Evolutionary conservation across 2,797 vertebrate species (phyloP).

Genomic region (Leptatherina wallacei): DNA sequence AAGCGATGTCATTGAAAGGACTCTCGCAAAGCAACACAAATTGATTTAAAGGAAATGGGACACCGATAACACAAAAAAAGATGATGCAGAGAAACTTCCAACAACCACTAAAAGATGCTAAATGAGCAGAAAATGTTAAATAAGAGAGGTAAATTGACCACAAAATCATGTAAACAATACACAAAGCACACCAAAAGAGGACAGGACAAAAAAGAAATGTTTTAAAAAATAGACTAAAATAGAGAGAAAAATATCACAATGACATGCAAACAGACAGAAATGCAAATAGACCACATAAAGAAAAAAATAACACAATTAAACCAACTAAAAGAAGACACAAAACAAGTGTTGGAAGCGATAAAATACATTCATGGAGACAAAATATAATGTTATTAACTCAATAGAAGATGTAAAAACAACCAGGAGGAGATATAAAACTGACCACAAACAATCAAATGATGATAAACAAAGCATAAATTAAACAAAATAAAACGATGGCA

Average conservation of each 20-base stretch:
- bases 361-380: background rate
- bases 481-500: background rate
- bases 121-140: too few relatives aligned
- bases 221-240: background rate
- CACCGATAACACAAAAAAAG: too few relatives aligned
- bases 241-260: background rate
- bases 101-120: too few relatives aligned
- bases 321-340: background rate
- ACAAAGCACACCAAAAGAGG: background rate
- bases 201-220: background rate
- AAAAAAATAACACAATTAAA: background rate
- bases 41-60: too few relatives aligned
- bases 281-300: background rate
- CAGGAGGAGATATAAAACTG: background rate
- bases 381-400: too few relatives aligned
- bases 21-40: too few relatives aligned
- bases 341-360: too few relatives aligned
- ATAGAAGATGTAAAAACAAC: background rate
- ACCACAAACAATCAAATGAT: background rate
- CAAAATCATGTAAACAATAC: too few relatives aligned
- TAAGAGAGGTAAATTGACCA: too few relatives aligned
- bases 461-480: background rate
- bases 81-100: too few relatives aligned
- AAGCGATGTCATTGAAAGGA: too few relatives aligned
- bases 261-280: background rate